Percentiles rank a stretch among this genome's conserved stretches.
These are phyloP conservation scores for Schizaphis graminum DNA, from an alignment of 2,888 invertebrate genomes.

Conservation along the genomic window DNA sequence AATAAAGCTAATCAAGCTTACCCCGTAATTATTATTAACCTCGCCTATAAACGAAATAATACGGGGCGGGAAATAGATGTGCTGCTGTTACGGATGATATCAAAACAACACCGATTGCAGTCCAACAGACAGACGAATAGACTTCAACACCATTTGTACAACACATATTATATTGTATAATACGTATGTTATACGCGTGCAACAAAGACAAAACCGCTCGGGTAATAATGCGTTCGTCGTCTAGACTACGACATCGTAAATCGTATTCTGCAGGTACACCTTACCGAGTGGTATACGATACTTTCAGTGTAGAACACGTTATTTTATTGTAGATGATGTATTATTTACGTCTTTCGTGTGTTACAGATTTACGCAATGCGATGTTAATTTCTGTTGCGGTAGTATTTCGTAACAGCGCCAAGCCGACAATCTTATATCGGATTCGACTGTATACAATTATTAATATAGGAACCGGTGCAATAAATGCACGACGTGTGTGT, in stretches of 20 bases:
- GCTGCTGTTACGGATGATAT: not conserved
- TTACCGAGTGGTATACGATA: not conserved
- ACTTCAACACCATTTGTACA: not conserved
- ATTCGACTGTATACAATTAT: not conserved
- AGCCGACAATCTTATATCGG: not conserved
- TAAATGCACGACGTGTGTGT: not conserved
- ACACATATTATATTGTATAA: no score
- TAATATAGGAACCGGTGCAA: not conserved
- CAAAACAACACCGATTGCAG: not conserved
- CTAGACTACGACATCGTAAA: not conserved
- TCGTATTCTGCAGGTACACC: not conserved
- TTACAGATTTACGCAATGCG: not conserved
- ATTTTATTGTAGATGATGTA: not conserved
- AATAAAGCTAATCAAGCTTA: not conserved
- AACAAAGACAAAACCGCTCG: not conserved
- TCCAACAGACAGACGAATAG: not conserved
- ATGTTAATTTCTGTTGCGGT: not conserved
- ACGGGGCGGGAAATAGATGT: not conserved
- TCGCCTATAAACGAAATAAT: not conserved
- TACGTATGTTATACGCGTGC: not conserved
- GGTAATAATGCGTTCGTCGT: not conserved
- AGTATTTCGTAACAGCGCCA: not conserved
- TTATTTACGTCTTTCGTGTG: not conserved
- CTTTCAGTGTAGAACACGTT: not conserved
- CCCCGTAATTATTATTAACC: not conserved